phyloP scores from a whole-genome alignment of 37 sponge, comb jelly and placozoan genomes.

The Agelas oroides region DNA sequence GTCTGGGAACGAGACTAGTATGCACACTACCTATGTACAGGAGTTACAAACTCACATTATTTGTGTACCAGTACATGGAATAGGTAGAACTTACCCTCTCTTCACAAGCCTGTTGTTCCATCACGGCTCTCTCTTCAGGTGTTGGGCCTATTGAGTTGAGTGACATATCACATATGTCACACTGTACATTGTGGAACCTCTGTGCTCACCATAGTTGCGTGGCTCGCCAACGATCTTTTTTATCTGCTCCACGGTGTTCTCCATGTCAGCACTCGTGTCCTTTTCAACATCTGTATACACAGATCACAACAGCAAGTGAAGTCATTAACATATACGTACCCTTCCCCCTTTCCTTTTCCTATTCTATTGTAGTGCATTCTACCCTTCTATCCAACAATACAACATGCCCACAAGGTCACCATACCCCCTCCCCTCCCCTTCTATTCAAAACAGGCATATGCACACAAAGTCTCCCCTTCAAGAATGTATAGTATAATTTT shows the following conservation, averaged over 20 bases:
- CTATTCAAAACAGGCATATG: too few relatives aligned
- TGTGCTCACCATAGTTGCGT: constrained; percentile 81
- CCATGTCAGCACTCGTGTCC: constrained; percentile 30
- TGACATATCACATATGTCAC: too few relatives aligned
- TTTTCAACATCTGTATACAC: constrained; percentile 50
- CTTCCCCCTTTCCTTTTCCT: not conserved
- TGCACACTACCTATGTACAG: too few relatives aligned
- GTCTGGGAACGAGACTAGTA: too few relatives aligned
- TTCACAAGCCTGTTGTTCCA: constrained; percentile 55
- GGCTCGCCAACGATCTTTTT: constrained; percentile 83
- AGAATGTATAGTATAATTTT: not conserved
- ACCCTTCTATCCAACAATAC: too few relatives aligned
- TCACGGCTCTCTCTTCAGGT: constrained; percentile 77
- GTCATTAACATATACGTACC: too few relatives aligned
- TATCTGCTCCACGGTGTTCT: constrained; percentile 57
- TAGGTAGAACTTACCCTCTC: constrained; percentile 29
- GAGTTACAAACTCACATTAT: too few relatives aligned
- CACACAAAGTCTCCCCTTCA: too few relatives aligned
- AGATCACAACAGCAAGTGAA: not conserved
- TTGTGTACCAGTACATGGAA: not conserved
- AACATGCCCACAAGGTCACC: too few relatives aligned
- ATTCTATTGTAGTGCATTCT: not conserved
- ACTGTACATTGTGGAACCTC: too few relatives aligned
- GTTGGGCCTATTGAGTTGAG: constrained; percentile 61
- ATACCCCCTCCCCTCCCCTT: too few relatives aligned